Percentiles rank a stretch among this genome's conserved stretches.
Evolutionary conservation across 2,113 vertebrate species (phyloP).

Genomic region (Daphoenositta chrysoptera): DNA sequence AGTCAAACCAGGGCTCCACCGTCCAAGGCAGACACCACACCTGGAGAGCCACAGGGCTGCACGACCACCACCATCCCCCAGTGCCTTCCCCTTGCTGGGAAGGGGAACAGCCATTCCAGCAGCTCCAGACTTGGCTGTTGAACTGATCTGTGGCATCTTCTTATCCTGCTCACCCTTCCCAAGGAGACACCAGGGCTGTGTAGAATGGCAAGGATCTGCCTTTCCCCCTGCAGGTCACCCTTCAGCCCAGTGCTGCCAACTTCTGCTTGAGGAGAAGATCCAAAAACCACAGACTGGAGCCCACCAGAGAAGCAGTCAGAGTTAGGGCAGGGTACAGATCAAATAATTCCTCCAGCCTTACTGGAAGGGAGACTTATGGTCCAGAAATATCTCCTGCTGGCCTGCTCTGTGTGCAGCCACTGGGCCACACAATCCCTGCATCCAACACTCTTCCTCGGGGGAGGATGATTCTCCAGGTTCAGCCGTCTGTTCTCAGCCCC

Average conservation of each 20-base stretch:
- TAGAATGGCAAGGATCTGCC: neutral
- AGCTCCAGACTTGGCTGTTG: neutral
- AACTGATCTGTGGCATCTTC: neutral
- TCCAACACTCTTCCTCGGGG: neutral
- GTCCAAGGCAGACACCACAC: neutral
- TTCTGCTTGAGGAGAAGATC: neutral
- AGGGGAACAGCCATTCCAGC: neutral
- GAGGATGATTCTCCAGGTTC: neutral
- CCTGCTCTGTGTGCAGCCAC: neutral
- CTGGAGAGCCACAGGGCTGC: neutral
- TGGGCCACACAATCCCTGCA: neutral
- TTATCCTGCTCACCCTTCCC: neutral
- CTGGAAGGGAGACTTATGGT: neutral
- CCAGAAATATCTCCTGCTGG: neutral
- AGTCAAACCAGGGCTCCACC: neutral
- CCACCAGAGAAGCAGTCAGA: neutral
- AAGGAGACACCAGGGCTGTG: neutral
- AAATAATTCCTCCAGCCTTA: neutral
- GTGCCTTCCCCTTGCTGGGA: neutral
- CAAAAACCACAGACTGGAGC: neutral
- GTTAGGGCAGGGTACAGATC: neutral
- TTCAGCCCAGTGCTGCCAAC: neutral
- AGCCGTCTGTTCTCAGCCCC: neutral
- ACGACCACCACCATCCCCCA: rapidly evolving
- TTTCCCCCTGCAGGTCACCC: neutral